These are phyloP conservation scores for Istiophorus platypterus DNA, from an alignment of 2,113 vertebrate species.

Conservation along the genomic window DNA sequence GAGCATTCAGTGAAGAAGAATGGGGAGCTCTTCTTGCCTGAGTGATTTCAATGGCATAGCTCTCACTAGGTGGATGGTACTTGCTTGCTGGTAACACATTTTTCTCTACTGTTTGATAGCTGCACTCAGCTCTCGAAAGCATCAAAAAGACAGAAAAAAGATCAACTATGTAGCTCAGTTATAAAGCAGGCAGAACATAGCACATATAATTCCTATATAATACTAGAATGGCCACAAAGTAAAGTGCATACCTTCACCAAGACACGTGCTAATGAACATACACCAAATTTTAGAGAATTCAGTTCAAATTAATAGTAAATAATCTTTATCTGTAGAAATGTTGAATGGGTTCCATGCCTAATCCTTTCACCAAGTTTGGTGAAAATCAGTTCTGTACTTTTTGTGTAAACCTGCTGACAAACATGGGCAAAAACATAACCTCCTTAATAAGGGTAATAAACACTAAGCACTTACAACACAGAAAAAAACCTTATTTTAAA, in stretches of 20 bases:
- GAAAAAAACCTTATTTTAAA: background rate
- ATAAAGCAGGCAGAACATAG: background rate
- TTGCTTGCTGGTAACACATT: background rate
- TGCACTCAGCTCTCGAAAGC: constrained; percentile 18
- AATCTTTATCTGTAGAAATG: too few relatives aligned
- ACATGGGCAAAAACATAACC: too few relatives aligned
- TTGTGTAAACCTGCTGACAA: too few relatives aligned
- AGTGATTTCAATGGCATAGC: constrained; percentile 11
- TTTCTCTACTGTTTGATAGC: constrained; percentile 20
- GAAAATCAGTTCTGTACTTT: too few relatives aligned
- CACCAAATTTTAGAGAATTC: too few relatives aligned
- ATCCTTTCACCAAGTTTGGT: too few relatives aligned
- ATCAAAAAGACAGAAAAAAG: constrained; percentile 7
- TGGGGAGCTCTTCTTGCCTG: background rate
- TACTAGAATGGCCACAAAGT: too few relatives aligned
- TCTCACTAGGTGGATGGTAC: constrained; percentile 18
- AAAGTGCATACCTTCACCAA: too few relatives aligned
- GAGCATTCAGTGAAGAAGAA: constrained; percentile 27
- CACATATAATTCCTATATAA: background rate
- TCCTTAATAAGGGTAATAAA: background rate
- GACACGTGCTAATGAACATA: too few relatives aligned
- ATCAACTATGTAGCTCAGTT: background rate
- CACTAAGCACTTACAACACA: background rate
- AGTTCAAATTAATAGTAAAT: too few relatives aligned
- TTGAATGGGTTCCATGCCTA: too few relatives aligned